Percentiles rank a stretch among this genome's conserved stretches.
Evolutionary conservation across 2,113 vertebrate species (phyloP).

Genomic region (Phyllostomus hastatus): DNA sequence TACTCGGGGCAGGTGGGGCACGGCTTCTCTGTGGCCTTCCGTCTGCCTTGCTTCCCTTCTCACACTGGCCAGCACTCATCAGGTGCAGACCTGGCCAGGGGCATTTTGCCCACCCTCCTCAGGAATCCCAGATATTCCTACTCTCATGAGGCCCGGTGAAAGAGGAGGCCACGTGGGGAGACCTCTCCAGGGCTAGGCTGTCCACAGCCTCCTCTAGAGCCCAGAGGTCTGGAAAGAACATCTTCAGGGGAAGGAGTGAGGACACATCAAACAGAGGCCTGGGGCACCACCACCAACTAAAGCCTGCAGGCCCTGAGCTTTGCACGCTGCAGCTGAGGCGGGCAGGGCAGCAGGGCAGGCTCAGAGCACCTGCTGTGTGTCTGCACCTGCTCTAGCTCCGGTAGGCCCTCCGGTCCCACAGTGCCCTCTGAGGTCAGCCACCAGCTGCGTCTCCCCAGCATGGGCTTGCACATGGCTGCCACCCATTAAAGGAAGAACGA

Average conservation of each 20-base stretch:
- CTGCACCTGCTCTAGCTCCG: not conserved
- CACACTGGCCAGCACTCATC: not conserved
- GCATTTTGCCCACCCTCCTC: not conserved
- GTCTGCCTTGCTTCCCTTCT: not conserved
- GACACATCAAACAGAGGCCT: not conserved
- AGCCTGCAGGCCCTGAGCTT: not conserved
- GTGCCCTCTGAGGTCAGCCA: not conserved
- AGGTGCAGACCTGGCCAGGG: not conserved
- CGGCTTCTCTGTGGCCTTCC: fast-evolving
- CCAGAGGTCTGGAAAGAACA: not conserved
- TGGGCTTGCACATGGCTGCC: not conserved
- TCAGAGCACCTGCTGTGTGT: not conserved
- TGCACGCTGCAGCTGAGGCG: not conserved
- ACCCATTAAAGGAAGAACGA: not conserved
- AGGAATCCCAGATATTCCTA: not conserved
- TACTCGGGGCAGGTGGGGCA: fast-evolving
- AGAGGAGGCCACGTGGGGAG: not conserved
- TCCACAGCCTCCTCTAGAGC: not conserved
- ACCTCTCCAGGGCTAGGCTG: not conserved
- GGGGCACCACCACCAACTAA: no score
- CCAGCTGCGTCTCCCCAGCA: no score
- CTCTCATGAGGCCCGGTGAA: not conserved
- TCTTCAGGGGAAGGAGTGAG: not conserved
- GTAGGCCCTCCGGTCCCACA: not conserved
- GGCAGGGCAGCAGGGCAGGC: fast-evolving